Evolutionary conservation across 2,113 vertebrate genomes (phyloP).

Genomic region (Arvicanthis niloticus): DNA sequence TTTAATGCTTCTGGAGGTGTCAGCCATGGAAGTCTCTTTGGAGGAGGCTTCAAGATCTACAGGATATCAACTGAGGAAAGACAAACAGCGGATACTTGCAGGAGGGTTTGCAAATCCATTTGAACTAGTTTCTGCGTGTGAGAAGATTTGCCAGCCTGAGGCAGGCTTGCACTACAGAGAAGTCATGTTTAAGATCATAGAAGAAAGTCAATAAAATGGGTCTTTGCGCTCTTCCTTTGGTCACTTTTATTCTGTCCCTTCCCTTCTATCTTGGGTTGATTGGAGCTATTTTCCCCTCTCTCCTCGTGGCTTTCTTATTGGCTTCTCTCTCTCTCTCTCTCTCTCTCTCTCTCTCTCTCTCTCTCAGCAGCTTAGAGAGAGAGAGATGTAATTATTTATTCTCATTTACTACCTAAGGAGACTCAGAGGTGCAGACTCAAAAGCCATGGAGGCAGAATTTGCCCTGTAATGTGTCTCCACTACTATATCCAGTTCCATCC

Average conservation of each 20-base stretch:
- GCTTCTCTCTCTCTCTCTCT: neutral
- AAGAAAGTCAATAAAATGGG: neutral
- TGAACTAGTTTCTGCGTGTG: fast-evolving
- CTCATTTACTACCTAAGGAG: neutral
- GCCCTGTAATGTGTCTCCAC: fast-evolving
- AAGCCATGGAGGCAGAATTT: neutral
- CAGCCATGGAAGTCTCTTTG: neutral
- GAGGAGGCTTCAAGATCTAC: neutral
- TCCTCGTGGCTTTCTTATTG: neutral
- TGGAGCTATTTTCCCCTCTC: too few species aligned
- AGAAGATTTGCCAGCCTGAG: neutral
- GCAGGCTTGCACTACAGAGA: neutral
- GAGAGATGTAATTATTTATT: neutral
- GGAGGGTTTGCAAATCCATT: neutral
- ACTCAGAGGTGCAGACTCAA: neutral
- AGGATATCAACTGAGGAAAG: neutral
- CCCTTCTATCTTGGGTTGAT: neutral
- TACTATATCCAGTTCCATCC: too few species aligned
- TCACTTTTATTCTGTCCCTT: neutral
- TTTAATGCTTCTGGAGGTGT: too few species aligned
- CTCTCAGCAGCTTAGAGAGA: neutral
- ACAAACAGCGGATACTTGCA: neutral
- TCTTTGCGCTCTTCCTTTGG: neutral
- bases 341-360: too few species aligned
- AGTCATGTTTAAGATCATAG: too few species aligned